These are phyloP conservation scores for Tyrophagus putrescentiae DNA, from an alignment of 1,140 invertebrate genomes.

Conservation along the genomic window DNA sequence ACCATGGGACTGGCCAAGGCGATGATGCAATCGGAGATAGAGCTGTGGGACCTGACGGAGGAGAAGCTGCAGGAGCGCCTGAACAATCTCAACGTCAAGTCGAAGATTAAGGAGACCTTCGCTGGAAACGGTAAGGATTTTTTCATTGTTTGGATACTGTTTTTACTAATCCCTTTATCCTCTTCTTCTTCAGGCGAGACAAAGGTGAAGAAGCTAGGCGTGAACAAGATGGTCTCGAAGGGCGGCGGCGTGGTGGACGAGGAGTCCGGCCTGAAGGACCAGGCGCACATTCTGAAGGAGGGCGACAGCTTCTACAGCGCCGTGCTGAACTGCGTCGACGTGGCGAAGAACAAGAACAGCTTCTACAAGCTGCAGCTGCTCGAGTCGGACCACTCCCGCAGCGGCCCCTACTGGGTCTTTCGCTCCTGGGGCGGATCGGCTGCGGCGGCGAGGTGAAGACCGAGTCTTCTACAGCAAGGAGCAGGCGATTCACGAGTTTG, in stretches of 20 bases:
- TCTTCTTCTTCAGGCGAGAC: neutral
- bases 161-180: too few species aligned
- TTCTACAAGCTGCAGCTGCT: constrained; percentile 89
- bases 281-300: constrained; percentile 59
- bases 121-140: neutral
- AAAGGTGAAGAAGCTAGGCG: constrained; percentile 6
- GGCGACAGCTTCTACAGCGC: constrained; percentile 49
- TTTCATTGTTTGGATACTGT: neutral
- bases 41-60: neutral
- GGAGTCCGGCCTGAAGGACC: constrained; percentile 60
- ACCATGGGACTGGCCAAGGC: neutral
- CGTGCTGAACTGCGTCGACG: constrained; percentile 67
- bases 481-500: constrained; percentile 51
- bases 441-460: constrained; percentile 73
- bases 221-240: constrained; percentile 57
- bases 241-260: constrained; percentile 71
- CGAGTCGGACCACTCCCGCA: constrained; percentile 47
- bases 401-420: constrained; percentile 56
- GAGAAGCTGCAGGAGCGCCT: neutral
- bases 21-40: neutral
- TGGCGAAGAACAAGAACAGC: constrained; percentile 72
- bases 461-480: constrained; percentile 42
- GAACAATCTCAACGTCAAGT: neutral
- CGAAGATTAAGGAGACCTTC: neutral
- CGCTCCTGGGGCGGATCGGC: constrained; percentile 89